Evolutionary conservation across 2,797 vertebrate genomes (phyloP).

Genomic region (Micrastur ruficollis): DNA sequence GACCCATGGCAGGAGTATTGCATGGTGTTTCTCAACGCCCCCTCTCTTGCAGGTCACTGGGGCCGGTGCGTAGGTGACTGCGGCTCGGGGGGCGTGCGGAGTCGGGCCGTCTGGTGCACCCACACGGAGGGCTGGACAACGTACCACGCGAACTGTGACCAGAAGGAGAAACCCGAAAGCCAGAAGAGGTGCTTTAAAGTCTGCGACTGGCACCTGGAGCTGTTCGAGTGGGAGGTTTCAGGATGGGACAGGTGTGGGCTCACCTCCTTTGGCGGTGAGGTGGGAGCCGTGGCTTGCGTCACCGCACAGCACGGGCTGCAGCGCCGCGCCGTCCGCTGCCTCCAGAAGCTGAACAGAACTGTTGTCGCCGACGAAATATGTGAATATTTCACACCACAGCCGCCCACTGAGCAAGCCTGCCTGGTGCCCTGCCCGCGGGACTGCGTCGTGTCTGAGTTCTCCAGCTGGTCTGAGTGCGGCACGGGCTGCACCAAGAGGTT

Average conservation of each 20-base stretch:
- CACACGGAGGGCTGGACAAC: conserved; percentile 92
- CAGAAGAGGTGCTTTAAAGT: conserved; percentile 91
- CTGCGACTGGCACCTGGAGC: conserved; percentile 92
- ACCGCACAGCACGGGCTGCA: conserved; percentile 94
- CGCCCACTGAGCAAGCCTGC: conserved; percentile 88
- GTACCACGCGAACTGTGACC: conserved; percentile 86
- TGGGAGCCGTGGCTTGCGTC: conserved; percentile 77
- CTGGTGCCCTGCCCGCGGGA: conserved; percentile 92
- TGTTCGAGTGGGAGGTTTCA: conserved; percentile 91
- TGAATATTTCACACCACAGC: conserved; percentile 86
- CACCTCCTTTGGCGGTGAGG: conserved; percentile 69
- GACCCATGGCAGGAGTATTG: rapidly evolving
- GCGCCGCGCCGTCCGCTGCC: conserved; percentile 82
- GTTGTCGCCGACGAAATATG: conserved; percentile 84
- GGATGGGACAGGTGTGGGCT: conserved; percentile 87
- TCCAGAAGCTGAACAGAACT: conserved; percentile 86
- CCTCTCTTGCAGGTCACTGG: conserved; percentile 87
- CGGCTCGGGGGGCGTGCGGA: conserved; percentile 86
- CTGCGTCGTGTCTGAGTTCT: conserved; percentile 91
- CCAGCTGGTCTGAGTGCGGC: conserved; percentile 86
- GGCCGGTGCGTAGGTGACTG: conserved; percentile 91
- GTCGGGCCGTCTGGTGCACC: conserved; percentile 89
- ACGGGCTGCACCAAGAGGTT: conserved; percentile 77
- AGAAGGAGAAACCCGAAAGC: conserved; percentile 81
- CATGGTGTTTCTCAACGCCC: background rate